phyloP scores from a whole-genome alignment of 2,888 invertebrate genomes.

The Ectobius pallidus region DNA sequence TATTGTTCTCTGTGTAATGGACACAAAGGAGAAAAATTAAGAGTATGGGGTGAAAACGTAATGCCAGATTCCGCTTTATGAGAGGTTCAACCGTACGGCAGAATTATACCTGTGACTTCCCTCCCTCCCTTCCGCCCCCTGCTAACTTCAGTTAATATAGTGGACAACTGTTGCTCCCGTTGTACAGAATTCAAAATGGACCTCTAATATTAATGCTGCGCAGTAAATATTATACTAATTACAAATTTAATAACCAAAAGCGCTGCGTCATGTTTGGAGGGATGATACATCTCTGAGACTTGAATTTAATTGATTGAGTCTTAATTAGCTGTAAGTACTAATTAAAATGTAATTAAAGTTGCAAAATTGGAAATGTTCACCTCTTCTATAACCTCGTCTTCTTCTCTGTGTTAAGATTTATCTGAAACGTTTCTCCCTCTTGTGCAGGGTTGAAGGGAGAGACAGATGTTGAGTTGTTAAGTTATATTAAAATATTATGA shows the following conservation, averaged over 20 bases:
- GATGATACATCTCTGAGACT: slow-evolving; percentile 41
- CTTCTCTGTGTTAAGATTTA: too few species aligned
- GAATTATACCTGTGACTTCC: too few species aligned
- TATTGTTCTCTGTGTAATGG: too few species aligned
- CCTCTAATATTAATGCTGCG: slow-evolving; percentile 12
- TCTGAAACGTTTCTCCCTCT: background rate
- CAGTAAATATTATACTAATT: slow-evolving; percentile 40
- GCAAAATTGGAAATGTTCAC: slow-evolving; percentile 45
- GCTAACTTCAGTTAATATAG: too few species aligned
- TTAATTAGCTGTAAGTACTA: slow-evolving; percentile 46
- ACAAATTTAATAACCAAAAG: slow-evolving; percentile 42
- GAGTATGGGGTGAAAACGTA: too few species aligned
- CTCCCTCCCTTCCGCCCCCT: too few species aligned
- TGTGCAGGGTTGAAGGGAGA: slow-evolving; percentile 3
- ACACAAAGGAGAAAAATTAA: too few species aligned
- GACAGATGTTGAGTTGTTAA: slow-evolving; percentile 24
- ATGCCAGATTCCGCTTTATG: too few species aligned
- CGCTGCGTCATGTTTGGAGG: background rate
- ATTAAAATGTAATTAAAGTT: slow-evolving; percentile 47
- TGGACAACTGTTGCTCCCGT: slow-evolving; percentile 12
- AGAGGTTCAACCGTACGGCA: too few species aligned
- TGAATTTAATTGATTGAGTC: slow-evolving; percentile 46
- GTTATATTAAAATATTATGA: too few species aligned
- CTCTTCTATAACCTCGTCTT: slow-evolving; percentile 24
- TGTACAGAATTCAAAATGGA: background rate